A percentile compares a stretch with the other conserved stretches of the same genome.
These are phyloP conservation scores for Symphodus melops DNA, from an alignment of 2,113 vertebrate genomes.

Conservation along the genomic window DNA sequence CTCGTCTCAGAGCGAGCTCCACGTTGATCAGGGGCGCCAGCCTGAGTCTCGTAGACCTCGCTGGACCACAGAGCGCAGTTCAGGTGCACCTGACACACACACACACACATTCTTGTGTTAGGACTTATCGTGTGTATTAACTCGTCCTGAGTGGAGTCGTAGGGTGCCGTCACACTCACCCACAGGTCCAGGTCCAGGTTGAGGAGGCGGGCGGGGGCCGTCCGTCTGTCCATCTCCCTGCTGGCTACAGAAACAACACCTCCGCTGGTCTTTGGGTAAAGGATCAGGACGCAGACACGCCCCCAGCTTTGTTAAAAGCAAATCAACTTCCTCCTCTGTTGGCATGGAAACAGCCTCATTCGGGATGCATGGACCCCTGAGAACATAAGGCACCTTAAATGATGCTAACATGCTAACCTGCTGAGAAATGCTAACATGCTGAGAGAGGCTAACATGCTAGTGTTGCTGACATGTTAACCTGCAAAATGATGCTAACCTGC, in stretches of 20 bases:
- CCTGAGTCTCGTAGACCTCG: constrained; percentile 98
- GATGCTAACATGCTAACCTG: background rate
- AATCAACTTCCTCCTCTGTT: constrained; percentile 90
- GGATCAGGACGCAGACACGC: constrained; percentile 90
- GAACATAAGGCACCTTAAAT: background rate
- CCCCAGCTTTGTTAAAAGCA: constrained; percentile 88
- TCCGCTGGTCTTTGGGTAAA: constrained; percentile 88
- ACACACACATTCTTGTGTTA: background rate
- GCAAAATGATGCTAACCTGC: background rate
- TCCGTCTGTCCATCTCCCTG: constrained; percentile 93
- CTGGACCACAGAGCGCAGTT: constrained; percentile 81
- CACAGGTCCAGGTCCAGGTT: constrained; percentile 98
- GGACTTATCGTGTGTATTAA: too few relatives aligned
- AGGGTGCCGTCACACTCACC: constrained; percentile 78
- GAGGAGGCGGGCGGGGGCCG: constrained; percentile 93
- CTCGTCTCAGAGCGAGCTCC: constrained; percentile 91
- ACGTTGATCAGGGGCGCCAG: constrained; percentile 97
- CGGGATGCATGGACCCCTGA: constrained; percentile 53
- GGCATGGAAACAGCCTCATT: constrained; percentile 72
- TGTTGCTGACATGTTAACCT: too few relatives aligned
- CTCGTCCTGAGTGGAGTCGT: background rate
- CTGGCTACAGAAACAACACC: constrained; percentile 96
- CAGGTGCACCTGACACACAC: constrained; percentile 70
- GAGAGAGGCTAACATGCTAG: too few relatives aligned
- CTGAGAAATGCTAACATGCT: too few relatives aligned